phyloP scores from a whole-genome alignment of 2,797 vertebrate species.

The Trachops cirrhosus region DNA sequence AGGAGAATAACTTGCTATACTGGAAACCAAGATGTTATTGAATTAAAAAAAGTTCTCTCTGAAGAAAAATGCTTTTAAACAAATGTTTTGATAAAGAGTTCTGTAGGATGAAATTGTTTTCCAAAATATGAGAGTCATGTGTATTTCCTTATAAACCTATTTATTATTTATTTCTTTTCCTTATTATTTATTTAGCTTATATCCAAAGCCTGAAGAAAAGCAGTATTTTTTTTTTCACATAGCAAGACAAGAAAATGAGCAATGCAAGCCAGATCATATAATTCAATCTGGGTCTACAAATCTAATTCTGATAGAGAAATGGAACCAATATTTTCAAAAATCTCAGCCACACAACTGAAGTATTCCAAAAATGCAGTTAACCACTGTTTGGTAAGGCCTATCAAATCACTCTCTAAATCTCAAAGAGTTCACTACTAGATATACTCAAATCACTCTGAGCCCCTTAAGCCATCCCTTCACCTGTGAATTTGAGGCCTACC shows the following conservation, averaged over 20 bases:
- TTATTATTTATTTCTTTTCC: constrained; percentile 10
- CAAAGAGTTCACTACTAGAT: neutral
- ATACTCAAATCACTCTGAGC: neutral
- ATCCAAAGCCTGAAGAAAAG: neutral
- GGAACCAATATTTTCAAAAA: constrained; percentile 20
- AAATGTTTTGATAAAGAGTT: neutral
- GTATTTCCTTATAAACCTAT: neutral
- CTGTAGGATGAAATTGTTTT: neutral
- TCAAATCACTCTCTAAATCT: constrained; percentile 33
- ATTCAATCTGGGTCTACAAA: constrained; percentile 4
- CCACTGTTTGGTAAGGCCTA: neutral
- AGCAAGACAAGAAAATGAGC: constrained; percentile 26
- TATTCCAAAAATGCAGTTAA: neutral
- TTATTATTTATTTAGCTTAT: constrained; percentile 15
- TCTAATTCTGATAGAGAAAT: constrained; percentile 40
- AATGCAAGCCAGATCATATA: neutral
- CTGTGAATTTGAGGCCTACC: constrained; percentile 85
- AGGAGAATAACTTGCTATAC: neutral
- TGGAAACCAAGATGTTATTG: constrained; percentile 1
- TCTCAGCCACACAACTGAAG: neutral
- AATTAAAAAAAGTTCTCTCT: neutral
- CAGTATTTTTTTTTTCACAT: neutral
- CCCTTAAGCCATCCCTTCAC: constrained; percentile 38
- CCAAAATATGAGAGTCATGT: neutral
- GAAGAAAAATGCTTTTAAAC: constrained; percentile 24